A percentile compares a stretch with the other conserved stretches of the same genome.
Evolutionary conservation across 2,113 vertebrate genomes (phyloP).

Genomic region (Ardeotis arabs): DNA sequence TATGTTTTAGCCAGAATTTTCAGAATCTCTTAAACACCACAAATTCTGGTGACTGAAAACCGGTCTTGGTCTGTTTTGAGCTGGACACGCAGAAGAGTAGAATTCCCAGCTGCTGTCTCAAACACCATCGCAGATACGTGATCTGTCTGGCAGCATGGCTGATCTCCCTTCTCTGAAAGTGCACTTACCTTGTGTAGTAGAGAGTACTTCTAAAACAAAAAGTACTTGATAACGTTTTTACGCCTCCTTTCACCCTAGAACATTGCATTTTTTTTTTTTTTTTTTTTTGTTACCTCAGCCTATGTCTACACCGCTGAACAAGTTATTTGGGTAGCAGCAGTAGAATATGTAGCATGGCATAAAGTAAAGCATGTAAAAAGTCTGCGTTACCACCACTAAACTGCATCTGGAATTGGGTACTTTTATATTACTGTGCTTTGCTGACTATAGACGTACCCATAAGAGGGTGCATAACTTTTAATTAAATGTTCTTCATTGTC

Average conservation of each 20-base stretch:
- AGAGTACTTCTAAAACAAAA: background rate
- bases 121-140: accelerated
- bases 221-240: background rate
- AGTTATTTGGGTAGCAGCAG: background rate
- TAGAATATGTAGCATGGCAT: background rate
- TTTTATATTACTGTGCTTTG: background rate
- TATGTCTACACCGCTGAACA: background rate
- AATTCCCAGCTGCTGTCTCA: background rate
- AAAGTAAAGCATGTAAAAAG: background rate
- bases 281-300: background rate
- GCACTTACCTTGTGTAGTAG: background rate
- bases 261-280: background rate
- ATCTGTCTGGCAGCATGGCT: background rate
- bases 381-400: background rate
- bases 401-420: background rate
- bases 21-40: accelerated
- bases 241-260: background rate
- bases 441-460: background rate
- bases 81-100: background rate
- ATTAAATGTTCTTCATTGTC: conserved; percentile 25
- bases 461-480: background rate
- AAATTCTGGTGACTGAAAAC: background rate
- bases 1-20: background rate
- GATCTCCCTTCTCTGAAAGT: background rate
- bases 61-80: background rate